Evolutionary conservation across 2,888 invertebrate genomes (phyloP).

Genomic region (Lysandra bellargus): DNA sequence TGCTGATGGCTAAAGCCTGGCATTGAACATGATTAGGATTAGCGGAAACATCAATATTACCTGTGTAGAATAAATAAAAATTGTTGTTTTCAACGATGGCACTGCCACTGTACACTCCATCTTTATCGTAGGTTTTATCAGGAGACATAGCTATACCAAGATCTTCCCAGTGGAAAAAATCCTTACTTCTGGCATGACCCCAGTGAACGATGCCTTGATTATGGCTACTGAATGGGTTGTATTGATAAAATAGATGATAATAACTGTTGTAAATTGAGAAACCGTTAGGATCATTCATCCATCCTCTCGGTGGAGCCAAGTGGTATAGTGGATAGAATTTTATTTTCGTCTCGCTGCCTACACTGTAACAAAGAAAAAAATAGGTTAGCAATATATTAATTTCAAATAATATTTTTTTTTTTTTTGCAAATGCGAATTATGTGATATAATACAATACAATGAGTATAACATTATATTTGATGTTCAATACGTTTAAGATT

Average conservation of each 20-base stretch:
- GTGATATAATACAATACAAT: too few relatives aligned
- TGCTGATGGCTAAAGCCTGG: constrained; percentile 42
- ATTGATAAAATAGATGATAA: constrained; percentile 76
- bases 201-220: constrained; percentile 49
- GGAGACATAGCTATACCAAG: constrained; percentile 53
- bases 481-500: too few relatives aligned
- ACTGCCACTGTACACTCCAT: constrained; percentile 52
- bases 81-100: constrained; percentile 48
- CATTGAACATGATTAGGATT: constrained; percentile 41
- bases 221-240: constrained; percentile 53
- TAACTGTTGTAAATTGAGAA: constrained; percentile 58
- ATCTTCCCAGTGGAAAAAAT: constrained; percentile 56
- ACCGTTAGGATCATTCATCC: constrained; percentile 81
- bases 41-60: constrained; percentile 41
- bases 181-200: constrained; percentile 57
- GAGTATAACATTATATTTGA: too few relatives aligned
- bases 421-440: too few relatives aligned
- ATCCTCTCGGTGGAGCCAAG: constrained; percentile 59
- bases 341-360: not conserved
- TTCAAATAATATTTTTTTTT: too few relatives aligned
- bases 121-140: constrained; percentile 45
- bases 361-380: constrained; percentile 30
- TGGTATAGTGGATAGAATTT: constrained; percentile 59
- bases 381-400: not conserved
- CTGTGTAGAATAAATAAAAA: constrained; percentile 47